These are phyloP conservation scores for Octopus bimaculoides DNA, from an alignment of 1,140 invertebrate species.

Conservation along the genomic window DNA sequence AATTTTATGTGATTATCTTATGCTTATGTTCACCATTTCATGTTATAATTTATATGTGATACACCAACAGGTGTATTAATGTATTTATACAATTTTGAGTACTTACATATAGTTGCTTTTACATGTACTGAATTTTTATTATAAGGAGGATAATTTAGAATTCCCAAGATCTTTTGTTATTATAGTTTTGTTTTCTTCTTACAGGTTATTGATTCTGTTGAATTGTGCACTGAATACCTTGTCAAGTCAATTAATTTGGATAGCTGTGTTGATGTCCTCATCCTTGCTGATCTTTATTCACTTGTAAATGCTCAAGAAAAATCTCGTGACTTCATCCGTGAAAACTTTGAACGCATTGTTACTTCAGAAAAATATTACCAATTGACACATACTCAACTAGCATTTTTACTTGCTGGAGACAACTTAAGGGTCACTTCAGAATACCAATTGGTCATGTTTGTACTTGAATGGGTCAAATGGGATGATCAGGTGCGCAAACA, in stretches of 20 bases:
- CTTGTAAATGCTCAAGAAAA: slow-evolving; percentile 30
- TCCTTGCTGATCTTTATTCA: slow-evolving; percentile 51
- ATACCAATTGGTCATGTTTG: slow-evolving; percentile 47
- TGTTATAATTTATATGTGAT: no score
- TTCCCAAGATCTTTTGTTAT: no score
- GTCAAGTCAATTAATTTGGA: slow-evolving; percentile 45
- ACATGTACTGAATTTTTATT: no score
- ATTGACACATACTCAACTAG: slow-evolving; percentile 43
- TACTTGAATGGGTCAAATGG: slow-evolving; percentile 48
- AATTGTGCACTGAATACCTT: slow-evolving; percentile 52
- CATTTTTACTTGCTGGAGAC: slow-evolving; percentile 43
- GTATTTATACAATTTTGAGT: no score
- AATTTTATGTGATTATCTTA: no score
- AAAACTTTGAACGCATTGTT: slow-evolving; percentile 47
- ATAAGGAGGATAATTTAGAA: no score
- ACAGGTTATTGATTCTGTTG: slow-evolving; percentile 47
- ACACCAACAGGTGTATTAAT: no score
- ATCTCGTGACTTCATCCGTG: slow-evolving; percentile 44
- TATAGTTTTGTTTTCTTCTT: background rate
- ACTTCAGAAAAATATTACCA: slow-evolving; percentile 50
- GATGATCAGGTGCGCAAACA: slow-evolving; percentile 33
- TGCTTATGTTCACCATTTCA: no score
- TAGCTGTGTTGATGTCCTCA: slow-evolving; percentile 55
- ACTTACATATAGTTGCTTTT: no score
- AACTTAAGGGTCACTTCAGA: slow-evolving; percentile 47